Conservation (phyloP, 2,888 invertebrate species). For the Folsomia manolachei region DNA sequence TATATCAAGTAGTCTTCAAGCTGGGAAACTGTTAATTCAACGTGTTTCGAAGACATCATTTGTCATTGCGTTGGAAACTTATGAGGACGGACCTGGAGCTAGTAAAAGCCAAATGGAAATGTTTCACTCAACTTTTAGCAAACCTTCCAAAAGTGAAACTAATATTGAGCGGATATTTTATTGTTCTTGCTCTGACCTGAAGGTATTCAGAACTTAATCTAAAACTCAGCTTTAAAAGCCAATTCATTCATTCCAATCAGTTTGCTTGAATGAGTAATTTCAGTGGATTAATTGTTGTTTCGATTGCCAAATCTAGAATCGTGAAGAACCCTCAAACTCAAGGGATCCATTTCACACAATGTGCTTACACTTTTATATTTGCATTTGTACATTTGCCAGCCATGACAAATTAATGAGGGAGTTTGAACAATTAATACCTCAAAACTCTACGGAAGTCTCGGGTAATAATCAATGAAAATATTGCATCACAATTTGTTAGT, state of each 20-base stretch:
- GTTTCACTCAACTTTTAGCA: conserved; percentile 65
- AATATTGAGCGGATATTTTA: conserved; percentile 60
- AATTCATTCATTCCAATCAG: neutral
- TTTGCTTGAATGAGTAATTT: too few relatives aligned
- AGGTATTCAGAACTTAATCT: conserved; percentile 54
- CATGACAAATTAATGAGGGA: conserved; percentile 63
- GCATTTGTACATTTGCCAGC: conserved; percentile 68
- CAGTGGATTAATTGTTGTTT: too few relatives aligned
- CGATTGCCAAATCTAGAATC: conserved; percentile 13
- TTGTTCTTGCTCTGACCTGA: conserved; percentile 61
- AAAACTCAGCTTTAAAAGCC: too few relatives aligned
- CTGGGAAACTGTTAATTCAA: conserved; percentile 62
- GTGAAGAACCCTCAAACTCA: conserved; percentile 15
- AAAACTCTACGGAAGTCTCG: neutral
- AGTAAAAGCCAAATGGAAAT: conserved; percentile 55
- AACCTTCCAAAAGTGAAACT: conserved; percentile 51
- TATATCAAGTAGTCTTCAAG: conserved; percentile 60
- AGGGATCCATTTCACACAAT: conserved; percentile 48
- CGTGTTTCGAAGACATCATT: conserved; percentile 68
- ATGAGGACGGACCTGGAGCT: neutral
- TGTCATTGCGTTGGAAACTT: conserved; percentile 60
- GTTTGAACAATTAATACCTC: conserved; percentile 59
- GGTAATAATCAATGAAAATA: neutral
- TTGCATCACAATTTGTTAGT: neutral
- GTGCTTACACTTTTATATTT: conserved; percentile 70